Conservation (phyloP, 2,888 invertebrate species). For the Scrobipalpa costella region DNA sequence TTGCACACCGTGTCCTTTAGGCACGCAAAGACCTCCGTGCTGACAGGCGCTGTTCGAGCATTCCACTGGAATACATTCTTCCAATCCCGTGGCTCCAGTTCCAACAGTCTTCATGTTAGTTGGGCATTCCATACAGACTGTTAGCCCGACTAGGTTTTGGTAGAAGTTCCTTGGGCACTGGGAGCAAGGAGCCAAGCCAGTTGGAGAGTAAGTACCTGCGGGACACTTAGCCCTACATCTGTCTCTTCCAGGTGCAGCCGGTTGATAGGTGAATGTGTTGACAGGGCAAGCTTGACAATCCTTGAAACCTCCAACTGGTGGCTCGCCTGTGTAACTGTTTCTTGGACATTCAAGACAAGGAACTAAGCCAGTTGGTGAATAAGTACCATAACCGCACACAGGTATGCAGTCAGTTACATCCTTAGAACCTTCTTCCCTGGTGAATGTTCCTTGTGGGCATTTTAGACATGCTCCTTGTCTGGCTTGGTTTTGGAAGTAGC, state of each 20-base stretch:
- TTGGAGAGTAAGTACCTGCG: conserved; percentile 94
- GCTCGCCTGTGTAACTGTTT: conserved; percentile 93
- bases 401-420: conserved; percentile 93
- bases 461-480: conserved; percentile 94
- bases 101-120: conserved; percentile 93
- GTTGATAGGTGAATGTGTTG: conserved; percentile 94
- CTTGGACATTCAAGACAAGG: conserved; percentile 97
- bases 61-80: conserved; percentile 92
- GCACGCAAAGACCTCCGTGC: conserved; percentile 94
- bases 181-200: conserved; percentile 96
- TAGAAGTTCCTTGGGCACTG: conserved; percentile 96
- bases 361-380: conserved; percentile 95
- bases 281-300: conserved; percentile 96
- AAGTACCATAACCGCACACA: conserved; percentile 97
- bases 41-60: conserved; percentile 94
- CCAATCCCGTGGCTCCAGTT: conserved; percentile 89
- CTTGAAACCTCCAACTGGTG: conserved; percentile 94
- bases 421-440: conserved; percentile 94
- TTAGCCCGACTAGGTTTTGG: conserved; percentile 92
- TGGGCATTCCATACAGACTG: conserved; percentile 93
- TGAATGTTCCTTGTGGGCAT: conserved; percentile 96
- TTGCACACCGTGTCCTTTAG: conserved; percentile 93
- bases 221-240: conserved; percentile 93
- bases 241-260: conserved; percentile 91
- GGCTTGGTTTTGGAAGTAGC: conserved; percentile 96